Base-by-base conservation (phyloP, 2,113 vertebrate species). In the Stercorarius parasiticus region DNA sequence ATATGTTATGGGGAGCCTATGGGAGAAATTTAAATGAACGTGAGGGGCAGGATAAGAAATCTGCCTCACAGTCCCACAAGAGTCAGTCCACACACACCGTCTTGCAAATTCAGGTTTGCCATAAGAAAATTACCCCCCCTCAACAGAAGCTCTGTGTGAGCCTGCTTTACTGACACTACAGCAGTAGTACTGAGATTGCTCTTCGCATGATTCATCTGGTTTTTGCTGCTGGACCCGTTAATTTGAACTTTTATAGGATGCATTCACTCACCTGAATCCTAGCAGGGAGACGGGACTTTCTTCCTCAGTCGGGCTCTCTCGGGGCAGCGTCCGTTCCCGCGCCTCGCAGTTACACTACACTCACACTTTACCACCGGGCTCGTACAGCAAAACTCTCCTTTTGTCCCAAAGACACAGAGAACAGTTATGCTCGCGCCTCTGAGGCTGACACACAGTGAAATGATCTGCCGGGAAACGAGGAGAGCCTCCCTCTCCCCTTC, bases 261-360 rank as follows among this genome's bases (percentile, higher is more conserved):
- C 52, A 91, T 91, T 82, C 49, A 58, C 53, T 56, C 88, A 98
- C 97, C 95, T 98, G 89, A 77, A 71, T 73, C 42, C 80, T 86
- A 13, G 52, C 40, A 29, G 65, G 74, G 71, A 80, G 36, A 40
- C 2, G 5, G n/a, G 47, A 50, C n/a, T 95, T 65, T 36, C 29
- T 15, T 62, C 61, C 86, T 91, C 93, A 77, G 72, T 26, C 6
- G 53, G 70, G 83, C 72, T 95, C 87, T 64, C 82, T 59, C 36
- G 16, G 65, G 67, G 62, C 80, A 73, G 74, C 1, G n/a, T 90
- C 91, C 4, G 15, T 22, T 82, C 93, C 96, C 61, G 66, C 40
- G 52, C 82, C 81, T 47, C 76, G 23, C 93, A 32, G 93, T 81
- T 29, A 25, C 85, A 2, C 91, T 62, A 25, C 87, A 15, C 87